Conservation (phyloP, 2,888 invertebrate genomes). For the Tiliacea aurago region DNA sequence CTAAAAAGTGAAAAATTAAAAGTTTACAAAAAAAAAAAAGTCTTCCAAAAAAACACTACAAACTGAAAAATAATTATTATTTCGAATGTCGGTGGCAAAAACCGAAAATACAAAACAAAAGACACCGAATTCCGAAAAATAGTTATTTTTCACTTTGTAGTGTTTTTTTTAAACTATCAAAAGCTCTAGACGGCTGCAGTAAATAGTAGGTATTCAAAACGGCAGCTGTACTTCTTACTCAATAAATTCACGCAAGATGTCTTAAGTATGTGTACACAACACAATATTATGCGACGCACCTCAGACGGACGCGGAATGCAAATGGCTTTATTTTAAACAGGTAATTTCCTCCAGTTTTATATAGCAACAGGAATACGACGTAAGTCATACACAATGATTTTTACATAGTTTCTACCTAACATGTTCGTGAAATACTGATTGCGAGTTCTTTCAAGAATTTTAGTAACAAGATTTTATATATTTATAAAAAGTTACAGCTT, state of each 20-base stretch:
- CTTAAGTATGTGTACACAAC: conserved; percentile 69
- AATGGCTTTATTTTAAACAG: conserved; percentile 74
- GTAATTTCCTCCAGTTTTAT: conserved; percentile 70
- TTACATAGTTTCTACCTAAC: conserved; percentile 7
- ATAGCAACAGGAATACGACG: conserved; percentile 57
- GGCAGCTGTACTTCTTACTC: conserved; percentile 56
- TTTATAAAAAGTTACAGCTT: not conserved
- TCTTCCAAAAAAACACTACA: too few relatives aligned
- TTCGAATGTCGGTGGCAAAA: too few relatives aligned
- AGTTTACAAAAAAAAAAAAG: too few relatives aligned
- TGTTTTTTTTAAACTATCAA: not conserved
- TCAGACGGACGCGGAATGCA: conserved; percentile 67
- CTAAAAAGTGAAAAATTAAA: too few relatives aligned
- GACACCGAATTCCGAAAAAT: too few relatives aligned
- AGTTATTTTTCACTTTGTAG: too few relatives aligned
- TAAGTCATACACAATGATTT: conserved; percentile 27
- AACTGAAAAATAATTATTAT: too few relatives aligned
- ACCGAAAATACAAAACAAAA: too few relatives aligned
- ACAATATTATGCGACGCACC: conserved; percentile 61
- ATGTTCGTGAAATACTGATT: not conserved
- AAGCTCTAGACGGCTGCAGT: conserved; percentile 25
- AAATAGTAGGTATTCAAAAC: conserved; percentile 17
- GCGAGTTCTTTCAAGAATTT: not conserved
- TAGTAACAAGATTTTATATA: not conserved
- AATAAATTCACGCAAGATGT: conserved; percentile 71